These are phyloP conservation scores for Prietella phreatophila DNA, from an alignment of 2,113 vertebrate species.

Conservation along the genomic window DNA sequence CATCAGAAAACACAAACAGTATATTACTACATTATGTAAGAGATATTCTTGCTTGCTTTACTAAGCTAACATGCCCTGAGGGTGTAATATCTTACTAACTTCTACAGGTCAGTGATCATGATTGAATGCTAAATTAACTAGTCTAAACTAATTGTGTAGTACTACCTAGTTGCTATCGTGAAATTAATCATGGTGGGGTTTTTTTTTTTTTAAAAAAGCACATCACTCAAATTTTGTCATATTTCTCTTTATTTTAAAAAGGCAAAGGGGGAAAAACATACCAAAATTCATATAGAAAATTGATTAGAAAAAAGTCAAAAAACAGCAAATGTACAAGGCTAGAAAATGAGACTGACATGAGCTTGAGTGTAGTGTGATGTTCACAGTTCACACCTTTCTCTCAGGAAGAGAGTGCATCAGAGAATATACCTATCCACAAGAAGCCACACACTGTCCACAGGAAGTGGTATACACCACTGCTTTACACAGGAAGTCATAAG, in stretches of 20 bases:
- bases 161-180: background rate
- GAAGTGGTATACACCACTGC: conserved; percentile 42
- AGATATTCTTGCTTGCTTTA: background rate
- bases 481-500: conserved; percentile 56
- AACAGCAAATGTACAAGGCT: conserved; percentile 66
- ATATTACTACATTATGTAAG: background rate
- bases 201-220: background rate
- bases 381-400: conserved; percentile 41
- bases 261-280: conserved; percentile 57
- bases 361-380: conserved; percentile 33
- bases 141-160: background rate
- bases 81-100: background rate
- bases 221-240: background rate
- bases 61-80: background rate
- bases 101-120: background rate
- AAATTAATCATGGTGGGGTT: background rate
- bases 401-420: conserved; percentile 54
- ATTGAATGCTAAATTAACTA: conserved; percentile 1
- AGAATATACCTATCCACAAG: conserved; percentile 46
- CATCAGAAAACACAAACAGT: background rate
- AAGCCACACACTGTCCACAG: conserved; percentile 52
- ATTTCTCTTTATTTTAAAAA: conserved; percentile 73
- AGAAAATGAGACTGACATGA: conserved; percentile 57
- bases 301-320: conserved; percentile 60
- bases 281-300: conserved; percentile 72